Base-by-base conservation (phyloP, 2,888 invertebrate species). In the Limnephilus auricula region DNA sequence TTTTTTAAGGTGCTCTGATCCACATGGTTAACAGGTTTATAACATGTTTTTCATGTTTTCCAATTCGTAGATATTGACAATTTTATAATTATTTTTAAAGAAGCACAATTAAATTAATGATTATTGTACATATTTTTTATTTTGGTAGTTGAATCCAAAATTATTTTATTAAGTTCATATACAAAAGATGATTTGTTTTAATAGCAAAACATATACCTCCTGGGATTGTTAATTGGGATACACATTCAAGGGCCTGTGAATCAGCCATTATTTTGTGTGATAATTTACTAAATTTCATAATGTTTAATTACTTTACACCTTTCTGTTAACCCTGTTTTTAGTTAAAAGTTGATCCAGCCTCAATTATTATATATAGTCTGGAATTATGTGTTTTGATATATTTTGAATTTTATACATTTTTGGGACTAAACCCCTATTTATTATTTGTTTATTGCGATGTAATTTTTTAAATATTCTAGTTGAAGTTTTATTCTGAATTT, bases 211-310 rank as follows among this genome's bases (percentile, higher is more conserved):
- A 50, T 87, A 78, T 87, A 87, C 87, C n/a, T 25, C 25, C 25
- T 45, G 15, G 32, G 78, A 85, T 83, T 91, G 89, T 91, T 91
- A 91, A 50, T 45, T 90, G 87, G 86, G 65, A 45, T 91, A 89
- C 84, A 86, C 82, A 91, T 89, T 89, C 82, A 45, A 31, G 80
- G 82, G 79, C 31, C 79, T 79, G 31, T 91, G 89, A 89, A 84
- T 89, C 89, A 91, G 91, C 86, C 90, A 89, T 65, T 91, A 90
- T 34, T 90, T 87, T 82, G 90, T 91, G 91, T 91, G 91, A 91
- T 91, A 91, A 90, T 89, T 91, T 91, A 85, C 85, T 85, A 91
- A 79, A 88, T 88, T 90, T 79, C 79, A 45, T 90, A 85, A 45
- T 85, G 40, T 86, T 86, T 65, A 82, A 89, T 65, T 84, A 37